Percentiles rank a stretch among this genome's conserved stretches.
These are phyloP conservation scores for Branchellion lobata DNA, from an alignment of 2,888 invertebrate genomes.

Conservation along the genomic window DNA sequence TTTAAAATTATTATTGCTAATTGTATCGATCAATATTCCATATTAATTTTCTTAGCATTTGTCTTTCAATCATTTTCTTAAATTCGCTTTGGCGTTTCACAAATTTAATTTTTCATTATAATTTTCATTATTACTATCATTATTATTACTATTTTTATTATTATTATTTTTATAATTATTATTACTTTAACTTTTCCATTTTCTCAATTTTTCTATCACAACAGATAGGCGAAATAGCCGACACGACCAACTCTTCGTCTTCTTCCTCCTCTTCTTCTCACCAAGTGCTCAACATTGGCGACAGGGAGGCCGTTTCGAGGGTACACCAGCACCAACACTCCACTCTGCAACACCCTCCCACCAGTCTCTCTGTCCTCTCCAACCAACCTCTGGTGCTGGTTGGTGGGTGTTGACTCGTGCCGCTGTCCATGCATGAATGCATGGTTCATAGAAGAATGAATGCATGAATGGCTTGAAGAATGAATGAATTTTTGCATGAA, in stretches of 20 bases:
- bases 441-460: no score
- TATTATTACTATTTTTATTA: neutral
- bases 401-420: neutral
- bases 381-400: slow-evolving; percentile 8
- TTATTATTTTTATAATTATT: neutral
- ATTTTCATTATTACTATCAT: neutral
- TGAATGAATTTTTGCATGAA: no score
- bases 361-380: neutral
- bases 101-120: no score
- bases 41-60: no score
- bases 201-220: no score
- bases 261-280: slow-evolving; percentile 4
- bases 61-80: no score
- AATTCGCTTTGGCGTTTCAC: no score
- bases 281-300: slow-evolving; percentile 35
- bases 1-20: no score
- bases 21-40: no score
- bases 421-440: no score
- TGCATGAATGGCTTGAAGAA: no score
- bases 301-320: slow-evolving; percentile 45
- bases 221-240: slow-evolving; percentile 45
- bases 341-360: neutral
- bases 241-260: slow-evolving; percentile 44
- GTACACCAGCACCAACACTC: slow-evolving; percentile 26
- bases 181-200: no score